Evolutionary conservation across 2,797 vertebrate species (phyloP).

Genomic region (Bovichtus variegatus): DNA sequence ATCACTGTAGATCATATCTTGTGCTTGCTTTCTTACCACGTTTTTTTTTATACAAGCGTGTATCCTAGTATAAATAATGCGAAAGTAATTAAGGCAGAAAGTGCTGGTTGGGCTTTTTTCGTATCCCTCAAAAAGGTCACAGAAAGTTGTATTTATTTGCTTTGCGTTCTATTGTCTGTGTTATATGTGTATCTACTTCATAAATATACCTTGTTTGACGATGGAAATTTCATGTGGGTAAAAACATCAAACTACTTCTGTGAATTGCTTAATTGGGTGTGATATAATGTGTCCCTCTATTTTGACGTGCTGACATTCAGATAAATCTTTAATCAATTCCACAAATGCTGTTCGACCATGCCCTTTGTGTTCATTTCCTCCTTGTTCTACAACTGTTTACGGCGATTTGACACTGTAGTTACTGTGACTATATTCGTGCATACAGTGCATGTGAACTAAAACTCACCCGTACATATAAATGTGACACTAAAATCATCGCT

Average conservation of each 20-base stretch:
- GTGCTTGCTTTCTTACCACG: constrained; percentile 19
- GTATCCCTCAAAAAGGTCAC: neutral
- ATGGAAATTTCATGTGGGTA: neutral
- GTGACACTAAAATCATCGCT: too few relatives aligned
- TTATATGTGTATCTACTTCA: neutral
- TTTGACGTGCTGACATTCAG: constrained; percentile 22
- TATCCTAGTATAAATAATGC: neutral
- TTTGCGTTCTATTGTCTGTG: neutral
- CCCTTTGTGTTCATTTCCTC: constrained; percentile 19
- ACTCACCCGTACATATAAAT: neutral
- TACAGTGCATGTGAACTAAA: neutral
- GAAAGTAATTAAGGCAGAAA: constrained; percentile 21
- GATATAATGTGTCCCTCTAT: constrained; percentile 14
- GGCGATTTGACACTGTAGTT: neutral
- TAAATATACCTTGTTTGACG: neutral
- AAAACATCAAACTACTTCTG: neutral
- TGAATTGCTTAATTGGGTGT: constrained; percentile 7
- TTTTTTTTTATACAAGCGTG: constrained; percentile 49
- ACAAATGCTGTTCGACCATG: constrained; percentile 27
- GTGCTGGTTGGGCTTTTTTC: constrained; percentile 6
- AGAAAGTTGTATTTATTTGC: neutral
- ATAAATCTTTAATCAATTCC: constrained; percentile 26
- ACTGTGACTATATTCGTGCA: neutral
- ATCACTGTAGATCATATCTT: constrained; percentile 43
- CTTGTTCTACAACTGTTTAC: constrained; percentile 9